Percentiles rank a stretch among this genome's conserved stretches.
Conservation (phyloP, 2,113 vertebrate genomes). For the Oncorhynchus mykiss region DNA sequence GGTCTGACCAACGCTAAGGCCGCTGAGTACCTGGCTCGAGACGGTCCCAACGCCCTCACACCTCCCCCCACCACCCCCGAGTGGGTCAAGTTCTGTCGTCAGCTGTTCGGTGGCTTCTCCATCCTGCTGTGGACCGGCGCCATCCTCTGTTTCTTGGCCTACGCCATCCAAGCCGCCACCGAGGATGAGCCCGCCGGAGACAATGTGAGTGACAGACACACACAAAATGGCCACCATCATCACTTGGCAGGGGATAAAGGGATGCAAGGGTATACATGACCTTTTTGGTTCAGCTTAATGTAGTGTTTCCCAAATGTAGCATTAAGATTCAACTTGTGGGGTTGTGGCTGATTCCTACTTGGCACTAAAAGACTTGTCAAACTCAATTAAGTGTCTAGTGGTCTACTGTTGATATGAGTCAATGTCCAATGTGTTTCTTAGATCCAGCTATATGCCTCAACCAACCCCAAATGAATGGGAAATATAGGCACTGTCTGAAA, state of each 20-base stretch:
- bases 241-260: background rate
- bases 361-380: too few relatives aligned
- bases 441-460: too few relatives aligned
- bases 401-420: too few relatives aligned
- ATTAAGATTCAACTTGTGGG: too few relatives aligned
- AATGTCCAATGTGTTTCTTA: too few relatives aligned
- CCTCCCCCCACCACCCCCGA: slow-evolving; percentile 90
- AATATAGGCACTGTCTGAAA: background rate
- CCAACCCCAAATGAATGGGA: too few relatives aligned
- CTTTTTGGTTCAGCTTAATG: background rate
- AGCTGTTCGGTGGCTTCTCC: slow-evolving; percentile 91
- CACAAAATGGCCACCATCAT: background rate
- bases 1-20: slow-evolving; percentile 89
- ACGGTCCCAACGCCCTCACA: slow-evolving; percentile 87
- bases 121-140: slow-evolving; percentile 91
- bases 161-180: slow-evolving; percentile 86
- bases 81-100: slow-evolving; percentile 93
- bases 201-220: slow-evolving; percentile 78
- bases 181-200: slow-evolving; percentile 86
- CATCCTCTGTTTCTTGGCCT: slow-evolving; percentile 90
- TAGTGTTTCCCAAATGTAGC: background rate
- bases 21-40: slow-evolving; percentile 84
- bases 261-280: background rate
- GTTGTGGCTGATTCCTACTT: too few relatives aligned
- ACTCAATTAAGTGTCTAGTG: too few relatives aligned